Conservation (phyloP, 2,113 vertebrate species). For the Rallus limicola region DNA sequence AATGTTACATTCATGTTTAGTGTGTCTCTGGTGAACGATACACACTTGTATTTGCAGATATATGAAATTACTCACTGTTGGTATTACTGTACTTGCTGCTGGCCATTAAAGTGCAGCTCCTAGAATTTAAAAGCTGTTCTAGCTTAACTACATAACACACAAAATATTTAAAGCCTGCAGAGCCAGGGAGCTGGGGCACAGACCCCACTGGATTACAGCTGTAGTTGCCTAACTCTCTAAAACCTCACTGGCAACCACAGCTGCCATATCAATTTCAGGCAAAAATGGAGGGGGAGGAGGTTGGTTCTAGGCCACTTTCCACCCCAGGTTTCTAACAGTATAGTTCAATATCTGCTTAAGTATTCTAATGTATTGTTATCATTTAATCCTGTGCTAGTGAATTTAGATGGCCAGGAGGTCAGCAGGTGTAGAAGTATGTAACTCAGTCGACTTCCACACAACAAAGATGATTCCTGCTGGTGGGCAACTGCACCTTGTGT, state of each 20-base stretch:
- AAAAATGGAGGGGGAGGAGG: fast-evolving
- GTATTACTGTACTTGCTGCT: background rate
- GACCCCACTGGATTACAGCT: background rate
- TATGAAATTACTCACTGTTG: background rate
- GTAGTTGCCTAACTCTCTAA: background rate
- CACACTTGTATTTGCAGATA: background rate
- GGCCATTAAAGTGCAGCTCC: background rate
- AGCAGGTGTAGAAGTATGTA: background rate
- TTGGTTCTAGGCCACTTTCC: background rate
- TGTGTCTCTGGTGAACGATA: background rate
- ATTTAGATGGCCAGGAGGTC: background rate
- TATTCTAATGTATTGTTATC: background rate
- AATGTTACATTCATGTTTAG: background rate
- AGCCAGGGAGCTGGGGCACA: background rate
- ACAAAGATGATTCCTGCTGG: background rate
- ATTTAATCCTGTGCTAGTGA: background rate
- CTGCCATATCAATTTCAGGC: background rate
- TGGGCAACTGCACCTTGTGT: background rate
- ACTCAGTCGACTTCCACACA: background rate
- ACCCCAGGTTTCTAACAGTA: background rate
- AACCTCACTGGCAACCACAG: background rate
- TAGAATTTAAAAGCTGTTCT: background rate
- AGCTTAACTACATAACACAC: background rate
- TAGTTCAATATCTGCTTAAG: background rate
- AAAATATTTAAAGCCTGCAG: background rate